phyloP scores from a whole-genome alignment of 2,797 vertebrate genomes.

The Eulemur mongoz region DNA sequence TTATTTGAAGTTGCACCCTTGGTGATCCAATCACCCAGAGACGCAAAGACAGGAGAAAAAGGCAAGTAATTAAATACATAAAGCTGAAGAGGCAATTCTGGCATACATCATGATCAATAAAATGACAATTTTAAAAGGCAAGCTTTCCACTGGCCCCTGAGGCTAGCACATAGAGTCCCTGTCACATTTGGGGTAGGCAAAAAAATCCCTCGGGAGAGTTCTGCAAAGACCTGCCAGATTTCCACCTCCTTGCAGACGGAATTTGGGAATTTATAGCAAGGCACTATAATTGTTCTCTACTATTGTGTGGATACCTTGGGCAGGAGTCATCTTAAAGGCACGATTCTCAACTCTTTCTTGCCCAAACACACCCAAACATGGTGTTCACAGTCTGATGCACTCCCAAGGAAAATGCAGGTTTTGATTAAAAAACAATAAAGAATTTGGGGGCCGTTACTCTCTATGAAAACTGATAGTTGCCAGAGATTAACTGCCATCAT shows the following conservation, averaged over 20 bases:
- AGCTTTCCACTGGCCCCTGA: not conserved
- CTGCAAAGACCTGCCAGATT: not conserved
- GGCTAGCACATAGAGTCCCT: not conserved
- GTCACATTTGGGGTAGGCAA: not conserved
- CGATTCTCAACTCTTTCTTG: not conserved
- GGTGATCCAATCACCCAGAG: slow-evolving; percentile 49
- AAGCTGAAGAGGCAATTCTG: slow-evolving; percentile 54
- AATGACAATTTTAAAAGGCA: slow-evolving; percentile 36
- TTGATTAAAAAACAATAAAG: not conserved
- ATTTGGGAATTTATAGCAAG: not conserved
- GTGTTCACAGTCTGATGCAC: not conserved
- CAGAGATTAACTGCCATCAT: not conserved
- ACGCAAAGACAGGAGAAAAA: not conserved
- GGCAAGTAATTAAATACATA: slow-evolving; percentile 68
- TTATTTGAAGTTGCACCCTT: slow-evolving; percentile 32
- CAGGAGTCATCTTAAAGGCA: not conserved
- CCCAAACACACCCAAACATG: not conserved
- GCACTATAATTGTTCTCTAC: not conserved
- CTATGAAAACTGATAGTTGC: not conserved
- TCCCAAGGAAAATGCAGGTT: not conserved
- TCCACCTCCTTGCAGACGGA: not conserved
- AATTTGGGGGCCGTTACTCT: not conserved
- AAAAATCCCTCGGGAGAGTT: not conserved
- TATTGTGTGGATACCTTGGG: not conserved
- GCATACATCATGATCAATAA: slow-evolving; percentile 55